These are phyloP conservation scores for Psilopsiagon aymara DNA, from an alignment of 2,113 vertebrate genomes.

Conservation along the genomic window DNA sequence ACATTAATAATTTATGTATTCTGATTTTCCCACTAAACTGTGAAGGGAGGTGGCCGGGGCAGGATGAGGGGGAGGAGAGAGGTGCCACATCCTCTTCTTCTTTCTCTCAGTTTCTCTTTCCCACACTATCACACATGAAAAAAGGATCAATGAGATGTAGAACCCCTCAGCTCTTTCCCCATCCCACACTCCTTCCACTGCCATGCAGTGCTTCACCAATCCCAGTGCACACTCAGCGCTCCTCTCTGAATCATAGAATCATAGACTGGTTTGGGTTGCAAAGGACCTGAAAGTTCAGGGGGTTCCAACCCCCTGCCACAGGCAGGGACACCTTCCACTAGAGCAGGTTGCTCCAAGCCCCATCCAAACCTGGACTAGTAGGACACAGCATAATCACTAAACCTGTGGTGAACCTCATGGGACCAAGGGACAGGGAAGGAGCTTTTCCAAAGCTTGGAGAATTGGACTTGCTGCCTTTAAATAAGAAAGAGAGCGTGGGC, in stretches of 20 bases:
- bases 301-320: not conserved
- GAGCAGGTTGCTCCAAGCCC: not conserved
- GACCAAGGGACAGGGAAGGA: not conserved
- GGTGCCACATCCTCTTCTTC: accelerated
- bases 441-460: not conserved
- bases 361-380: not conserved
- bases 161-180: not conserved
- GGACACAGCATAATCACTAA: not conserved
- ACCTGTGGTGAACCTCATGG: not conserved
- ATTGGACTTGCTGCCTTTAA: not conserved
- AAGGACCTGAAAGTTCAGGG: not conserved
- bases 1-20: not conserved
- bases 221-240: not conserved
- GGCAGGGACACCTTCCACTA: not conserved
- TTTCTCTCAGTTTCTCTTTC: not conserved
- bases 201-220: accelerated
- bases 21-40: not conserved
- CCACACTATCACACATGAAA: not conserved
- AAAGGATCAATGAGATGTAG: not conserved
- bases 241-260: not conserved
- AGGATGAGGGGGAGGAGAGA: not conserved
- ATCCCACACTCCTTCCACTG: not conserved
- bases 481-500: not conserved
- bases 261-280: not conserved
- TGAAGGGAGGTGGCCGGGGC: not conserved